Evolutionary conservation across 2,888 invertebrate species (phyloP).

Genomic region (Drosophila emarginata): DNA sequence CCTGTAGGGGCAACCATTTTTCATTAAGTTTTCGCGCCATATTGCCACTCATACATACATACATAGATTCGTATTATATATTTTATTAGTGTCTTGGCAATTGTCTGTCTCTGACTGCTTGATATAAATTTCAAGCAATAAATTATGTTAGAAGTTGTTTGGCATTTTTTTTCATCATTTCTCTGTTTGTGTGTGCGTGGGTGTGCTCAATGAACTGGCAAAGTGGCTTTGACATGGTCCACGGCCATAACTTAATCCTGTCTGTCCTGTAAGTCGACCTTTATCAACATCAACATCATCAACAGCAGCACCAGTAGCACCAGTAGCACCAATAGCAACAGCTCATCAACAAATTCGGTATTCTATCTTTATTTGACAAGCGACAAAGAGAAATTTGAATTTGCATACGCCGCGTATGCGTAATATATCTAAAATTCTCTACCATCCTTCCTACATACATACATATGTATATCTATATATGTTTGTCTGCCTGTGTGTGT

Average conservation of each 20-base stretch:
- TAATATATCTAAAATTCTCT: conserved; percentile 9
- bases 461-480: background rate
- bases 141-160: conserved; percentile 42
- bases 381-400: conserved; percentile 33
- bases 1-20: conserved; percentile 53
- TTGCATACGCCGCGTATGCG: conserved; percentile 45
- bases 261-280: conserved; percentile 33
- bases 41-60: conserved; percentile 46
- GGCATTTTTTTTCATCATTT: background rate
- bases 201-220: conserved; percentile 52
- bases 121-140: conserved; percentile 56
- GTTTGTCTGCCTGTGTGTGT: background rate
- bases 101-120: conserved; percentile 44
- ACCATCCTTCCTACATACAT: background rate
- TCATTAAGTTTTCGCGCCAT: conserved; percentile 64
- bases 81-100: conserved; percentile 57
- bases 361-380: conserved; percentile 47
- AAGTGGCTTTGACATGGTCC: conserved; percentile 46
- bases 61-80: conserved; percentile 35
- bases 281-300: conserved; percentile 47
- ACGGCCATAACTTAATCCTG: conserved; percentile 48
- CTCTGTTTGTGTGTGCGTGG: background rate
- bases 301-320: conserved; percentile 42
- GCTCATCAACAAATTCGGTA: conserved; percentile 34
- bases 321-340: conserved; percentile 25